Conservation (phyloP, 2,797 vertebrate genomes). For the Rhynchotus rufescens region DNA sequence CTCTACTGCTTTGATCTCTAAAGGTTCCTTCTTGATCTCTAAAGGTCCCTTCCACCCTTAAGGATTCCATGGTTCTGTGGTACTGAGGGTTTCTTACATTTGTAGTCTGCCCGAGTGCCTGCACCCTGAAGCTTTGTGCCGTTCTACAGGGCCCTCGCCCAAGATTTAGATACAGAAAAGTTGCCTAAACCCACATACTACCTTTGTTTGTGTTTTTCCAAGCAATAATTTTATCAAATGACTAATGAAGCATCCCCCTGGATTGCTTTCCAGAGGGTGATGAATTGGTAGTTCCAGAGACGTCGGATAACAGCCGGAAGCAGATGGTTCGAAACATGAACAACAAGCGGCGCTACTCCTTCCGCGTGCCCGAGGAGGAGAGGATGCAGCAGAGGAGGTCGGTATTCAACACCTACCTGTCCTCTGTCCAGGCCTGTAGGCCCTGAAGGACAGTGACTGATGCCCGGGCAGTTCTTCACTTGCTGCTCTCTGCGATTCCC, state of each 20-base stretch:
- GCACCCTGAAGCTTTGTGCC: neutral
- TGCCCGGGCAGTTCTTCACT: neutral
- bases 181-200: neutral
- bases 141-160: neutral
- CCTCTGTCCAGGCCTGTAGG: constrained; percentile 15
- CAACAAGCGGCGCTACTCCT: constrained; percentile 97
- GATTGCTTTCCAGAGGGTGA: constrained; percentile 89
- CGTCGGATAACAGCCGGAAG: constrained; percentile 96
- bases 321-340: constrained; percentile 97
- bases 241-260: neutral
- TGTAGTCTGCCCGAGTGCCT: neutral
- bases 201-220: neutral
- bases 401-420: constrained; percentile 32
- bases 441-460: neutral
- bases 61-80: too few species aligned
- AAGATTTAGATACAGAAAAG: neutral
- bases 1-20: neutral
- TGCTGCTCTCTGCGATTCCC: constrained; percentile 9
- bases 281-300: constrained; percentile 97
- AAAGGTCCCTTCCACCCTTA: too few species aligned
- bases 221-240: neutral
- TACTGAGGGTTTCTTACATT: neutral
- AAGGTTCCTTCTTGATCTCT: too few species aligned
- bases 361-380: constrained; percentile 96
- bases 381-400: constrained; percentile 95